Evolutionary conservation across 2,797 vertebrate genomes (phyloP).

Genomic region (Gorsachius magnificus): DNA sequence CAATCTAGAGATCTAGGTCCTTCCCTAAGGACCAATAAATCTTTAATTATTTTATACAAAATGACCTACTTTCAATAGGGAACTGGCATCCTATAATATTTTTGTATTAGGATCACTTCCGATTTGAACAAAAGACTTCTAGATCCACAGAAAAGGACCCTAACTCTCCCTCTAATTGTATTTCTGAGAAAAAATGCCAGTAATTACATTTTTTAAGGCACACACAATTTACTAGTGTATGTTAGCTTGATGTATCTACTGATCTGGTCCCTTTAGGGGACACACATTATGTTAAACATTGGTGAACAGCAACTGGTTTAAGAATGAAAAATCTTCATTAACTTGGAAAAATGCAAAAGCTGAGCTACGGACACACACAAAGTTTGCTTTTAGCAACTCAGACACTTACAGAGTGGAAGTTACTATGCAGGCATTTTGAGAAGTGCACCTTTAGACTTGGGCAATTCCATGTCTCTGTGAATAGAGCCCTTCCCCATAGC

Average conservation of each 20-base stretch:
- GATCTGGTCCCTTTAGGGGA: neutral
- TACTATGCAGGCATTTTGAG: neutral
- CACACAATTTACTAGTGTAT: neutral
- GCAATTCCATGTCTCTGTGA: neutral
- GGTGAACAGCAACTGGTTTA: neutral
- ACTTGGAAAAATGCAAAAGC: neutral
- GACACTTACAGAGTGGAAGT: neutral
- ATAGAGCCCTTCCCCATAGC: neutral
- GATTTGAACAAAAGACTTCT: neutral
- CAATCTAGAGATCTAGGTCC: neutral
- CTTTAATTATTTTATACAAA: slow-evolving; percentile 59
- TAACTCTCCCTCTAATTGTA: neutral
- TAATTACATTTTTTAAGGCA: neutral
- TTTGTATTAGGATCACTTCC: neutral
- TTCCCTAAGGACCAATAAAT: slow-evolving; percentile 46
- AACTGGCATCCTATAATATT: neutral
- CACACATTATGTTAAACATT: neutral
- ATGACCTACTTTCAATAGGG: slow-evolving; percentile 40
- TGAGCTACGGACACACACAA: accelerated
- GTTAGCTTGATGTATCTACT: neutral
- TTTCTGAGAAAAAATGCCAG: neutral
- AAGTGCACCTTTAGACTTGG: neutral
- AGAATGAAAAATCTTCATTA: neutral
- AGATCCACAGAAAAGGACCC: neutral
- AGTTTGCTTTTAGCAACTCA: neutral